Evolutionary conservation across 2,888 invertebrate species (phyloP), one percentile per base, ranked within the genome.

Genomic region (Lordiphosa andalusiaca): DNA sequence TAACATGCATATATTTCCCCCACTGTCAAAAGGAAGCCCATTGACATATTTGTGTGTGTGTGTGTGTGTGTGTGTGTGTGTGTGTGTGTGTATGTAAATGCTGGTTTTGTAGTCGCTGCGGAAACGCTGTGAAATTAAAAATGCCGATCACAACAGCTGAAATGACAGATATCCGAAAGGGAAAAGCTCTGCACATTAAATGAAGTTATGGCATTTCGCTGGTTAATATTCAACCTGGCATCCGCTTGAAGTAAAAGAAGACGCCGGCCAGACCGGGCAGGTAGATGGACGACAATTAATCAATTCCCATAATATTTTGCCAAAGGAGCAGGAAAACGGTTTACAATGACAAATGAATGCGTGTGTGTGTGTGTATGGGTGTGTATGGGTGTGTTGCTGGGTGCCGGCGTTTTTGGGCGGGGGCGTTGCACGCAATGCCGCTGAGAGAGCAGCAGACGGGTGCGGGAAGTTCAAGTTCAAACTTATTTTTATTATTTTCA

Each of bases 401-500:
- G 42, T 54, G 49, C 52, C 55, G 56, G 61, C 57, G 19, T 30
- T 33, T 44, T 44, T 33, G 5, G 33, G 54, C 64, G 41, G 62
- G 63, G 61, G 55, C 47, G 64, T 64, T 47, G 64, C 44, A 64
- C 57, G 41, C 42, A 42, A 38, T 42, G 23, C 21, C 30, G 41
- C n/a, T 23, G 25, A 42, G 25, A 42, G 6, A 25, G n/a, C 9
- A 9, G 19, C 19, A 19, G 48, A 67, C 40, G 65, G 70, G 75
- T 56, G 76, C 64, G 75, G 77, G 71, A 78, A 78, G 77, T 84
- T 78, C 77, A 78, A 78, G 77, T 78, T 78, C 84, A 78, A 77
- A 78, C 73, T 73, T 69, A 71, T 73, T 76, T 84, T 67, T 73
- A 73, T 81, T 70, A 39, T 68, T 66, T 54, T 41, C 41, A 13